Evolutionary conservation across 2,888 invertebrate genomes (phyloP).

Genomic region (Dexiosoma caninum): DNA sequence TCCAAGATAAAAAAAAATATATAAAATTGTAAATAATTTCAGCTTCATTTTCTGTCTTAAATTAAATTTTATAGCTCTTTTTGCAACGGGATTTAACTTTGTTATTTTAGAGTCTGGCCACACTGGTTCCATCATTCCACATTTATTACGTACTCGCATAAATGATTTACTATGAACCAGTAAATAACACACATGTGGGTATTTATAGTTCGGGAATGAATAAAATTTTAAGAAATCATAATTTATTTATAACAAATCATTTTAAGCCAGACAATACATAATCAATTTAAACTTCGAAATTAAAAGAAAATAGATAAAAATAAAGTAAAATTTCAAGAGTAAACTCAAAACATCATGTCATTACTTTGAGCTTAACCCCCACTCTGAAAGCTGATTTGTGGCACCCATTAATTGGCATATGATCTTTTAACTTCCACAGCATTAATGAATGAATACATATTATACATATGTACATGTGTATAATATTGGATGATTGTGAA

Average conservation of each 20-base stretch:
- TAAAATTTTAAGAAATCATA: not conserved
- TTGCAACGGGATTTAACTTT: too few species aligned
- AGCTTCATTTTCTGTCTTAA: too few species aligned
- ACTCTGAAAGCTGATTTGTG: conserved; percentile 18
- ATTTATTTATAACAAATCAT: conserved; percentile 28
- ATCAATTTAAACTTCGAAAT: not conserved
- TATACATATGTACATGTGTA: not conserved
- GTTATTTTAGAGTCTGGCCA: too few species aligned
- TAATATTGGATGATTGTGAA: conserved; percentile 45
- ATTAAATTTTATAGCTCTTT: too few species aligned
- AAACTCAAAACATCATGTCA: not conserved
- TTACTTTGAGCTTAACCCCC: not conserved
- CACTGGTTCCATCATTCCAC: too few species aligned
- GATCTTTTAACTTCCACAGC: conserved; percentile 5
- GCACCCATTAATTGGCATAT: conserved; percentile 45
- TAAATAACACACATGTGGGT: not conserved
- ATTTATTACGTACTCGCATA: too few species aligned
- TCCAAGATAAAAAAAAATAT: too few species aligned
- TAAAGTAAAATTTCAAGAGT: not conserved
- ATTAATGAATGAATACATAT: conserved; percentile 15
- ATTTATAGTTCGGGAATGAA: not conserved
- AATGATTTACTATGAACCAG: too few species aligned
- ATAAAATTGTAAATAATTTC: too few species aligned
- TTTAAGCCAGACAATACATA: not conserved
- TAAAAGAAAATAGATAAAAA: not conserved